phyloP scores from a whole-genome alignment of 2,797 vertebrate genomes.

The Aulostomus chinensis region DNA sequence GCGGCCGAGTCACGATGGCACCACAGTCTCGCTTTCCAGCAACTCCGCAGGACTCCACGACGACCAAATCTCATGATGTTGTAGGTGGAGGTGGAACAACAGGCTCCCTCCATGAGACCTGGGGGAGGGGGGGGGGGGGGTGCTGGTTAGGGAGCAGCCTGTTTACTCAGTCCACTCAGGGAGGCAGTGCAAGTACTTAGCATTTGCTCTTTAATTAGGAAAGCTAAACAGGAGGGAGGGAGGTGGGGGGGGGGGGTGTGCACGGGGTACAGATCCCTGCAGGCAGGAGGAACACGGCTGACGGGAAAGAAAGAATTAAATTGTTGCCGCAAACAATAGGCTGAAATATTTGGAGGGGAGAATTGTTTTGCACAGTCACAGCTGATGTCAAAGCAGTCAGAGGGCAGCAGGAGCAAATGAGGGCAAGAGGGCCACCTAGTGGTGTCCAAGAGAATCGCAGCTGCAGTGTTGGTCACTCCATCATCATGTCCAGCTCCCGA shows the following conservation, averaged over 20 bases:
- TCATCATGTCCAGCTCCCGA: too few relatives aligned
- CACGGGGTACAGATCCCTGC: conserved; percentile 23
- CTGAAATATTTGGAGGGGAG: not conserved
- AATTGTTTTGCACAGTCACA: conserved; percentile 15
- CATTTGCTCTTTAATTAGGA: conserved; percentile 79
- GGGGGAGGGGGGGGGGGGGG: conserved; percentile 9
- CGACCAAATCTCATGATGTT: too few relatives aligned
- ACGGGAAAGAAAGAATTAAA: conserved; percentile 14
- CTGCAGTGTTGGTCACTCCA: too few relatives aligned
- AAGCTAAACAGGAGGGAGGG: conserved; percentile 67
- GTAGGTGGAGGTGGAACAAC: too few relatives aligned
- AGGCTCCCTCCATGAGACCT: too few relatives aligned
- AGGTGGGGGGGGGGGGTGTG: conserved; percentile 23
- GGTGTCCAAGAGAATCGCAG: conserved; percentile 12
- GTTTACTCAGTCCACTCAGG: conserved; percentile 80
- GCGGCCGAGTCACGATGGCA: too few relatives aligned
- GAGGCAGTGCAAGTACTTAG: conserved; percentile 70
- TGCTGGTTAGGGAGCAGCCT: conserved; percentile 71
- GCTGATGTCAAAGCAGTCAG: conserved; percentile 10
- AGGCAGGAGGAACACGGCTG: not conserved
- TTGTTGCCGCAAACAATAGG: conserved; percentile 24
- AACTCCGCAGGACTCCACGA: too few relatives aligned
- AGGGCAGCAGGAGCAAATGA: not conserved
- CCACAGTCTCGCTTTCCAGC: too few relatives aligned
- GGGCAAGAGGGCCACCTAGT: conserved; percentile 63